These are phyloP conservation scores for Euclidia mi DNA, from an alignment of 2,888 invertebrate species.

Conservation along the genomic window DNA sequence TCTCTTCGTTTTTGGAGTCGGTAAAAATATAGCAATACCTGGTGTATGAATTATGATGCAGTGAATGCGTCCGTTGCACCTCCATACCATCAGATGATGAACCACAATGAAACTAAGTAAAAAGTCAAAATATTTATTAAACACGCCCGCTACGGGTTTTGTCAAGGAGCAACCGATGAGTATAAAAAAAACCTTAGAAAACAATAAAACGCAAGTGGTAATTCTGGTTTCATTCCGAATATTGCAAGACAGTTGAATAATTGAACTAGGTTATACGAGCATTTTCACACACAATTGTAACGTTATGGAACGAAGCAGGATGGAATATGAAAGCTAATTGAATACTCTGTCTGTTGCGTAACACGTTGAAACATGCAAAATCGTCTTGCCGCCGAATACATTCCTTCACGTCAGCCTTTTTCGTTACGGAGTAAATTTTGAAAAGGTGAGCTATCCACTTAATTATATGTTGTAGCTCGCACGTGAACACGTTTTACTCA, in stretches of 20 bases:
- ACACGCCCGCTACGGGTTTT: too few relatives aligned
- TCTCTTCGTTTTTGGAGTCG: too few relatives aligned
- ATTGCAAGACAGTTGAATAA: neutral
- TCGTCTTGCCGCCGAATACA: constrained; percentile 61
- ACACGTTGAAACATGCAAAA: constrained; percentile 64
- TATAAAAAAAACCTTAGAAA: too few relatives aligned
- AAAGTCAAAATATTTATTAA: too few relatives aligned
- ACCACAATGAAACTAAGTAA: too few relatives aligned
- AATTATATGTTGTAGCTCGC: constrained; percentile 23
- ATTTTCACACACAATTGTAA: neutral
- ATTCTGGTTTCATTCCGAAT: too few relatives aligned
- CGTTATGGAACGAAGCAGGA: constrained; percentile 21
- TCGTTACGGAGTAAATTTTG: constrained; percentile 55
- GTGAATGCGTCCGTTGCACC: too few relatives aligned
- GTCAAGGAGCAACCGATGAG: too few relatives aligned
- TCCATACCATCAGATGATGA: too few relatives aligned
- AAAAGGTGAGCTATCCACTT: constrained; percentile 39
- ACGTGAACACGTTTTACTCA: constrained; percentile 28
- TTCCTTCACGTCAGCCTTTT: constrained; percentile 69
- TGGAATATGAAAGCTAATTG: constrained; percentile 51
- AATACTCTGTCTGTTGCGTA: constrained; percentile 58
- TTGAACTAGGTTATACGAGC: neutral
- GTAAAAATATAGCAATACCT: too few relatives aligned
- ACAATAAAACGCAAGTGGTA: too few relatives aligned
- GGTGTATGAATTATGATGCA: too few relatives aligned